phyloP scores from a whole-genome alignment of 2,113 vertebrate genomes.

The Malurus alboscapulatus region DNA sequence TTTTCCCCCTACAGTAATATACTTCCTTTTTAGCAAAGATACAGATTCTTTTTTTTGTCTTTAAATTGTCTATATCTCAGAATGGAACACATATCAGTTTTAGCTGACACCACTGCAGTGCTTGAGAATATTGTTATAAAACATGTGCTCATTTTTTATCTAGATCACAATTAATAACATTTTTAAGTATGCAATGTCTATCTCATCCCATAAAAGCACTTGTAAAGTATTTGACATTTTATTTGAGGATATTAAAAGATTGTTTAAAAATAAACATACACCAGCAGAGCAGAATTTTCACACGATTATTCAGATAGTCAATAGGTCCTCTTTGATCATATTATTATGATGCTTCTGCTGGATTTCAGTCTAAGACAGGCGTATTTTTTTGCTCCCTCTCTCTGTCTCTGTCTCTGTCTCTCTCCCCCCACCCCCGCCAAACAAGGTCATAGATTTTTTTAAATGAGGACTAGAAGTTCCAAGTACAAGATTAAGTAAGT shows the following conservation, averaged over 20 bases:
- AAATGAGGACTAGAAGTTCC: slow-evolving; percentile 74
- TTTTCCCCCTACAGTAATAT: slow-evolving; percentile 24
- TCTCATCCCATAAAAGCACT: slow-evolving; percentile 42
- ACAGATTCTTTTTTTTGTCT: slow-evolving; percentile 16
- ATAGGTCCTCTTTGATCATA: slow-evolving; percentile 64
- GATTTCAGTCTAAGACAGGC: slow-evolving; percentile 63
- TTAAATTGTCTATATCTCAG: slow-evolving; percentile 50
- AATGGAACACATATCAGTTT: slow-evolving; percentile 33
- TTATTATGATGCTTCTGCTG: slow-evolving; percentile 59
- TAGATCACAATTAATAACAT: slow-evolving; percentile 57
- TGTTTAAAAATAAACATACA: slow-evolving; percentile 60
- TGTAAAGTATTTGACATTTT: slow-evolving; percentile 62
- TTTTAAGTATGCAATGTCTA: slow-evolving; percentile 53
- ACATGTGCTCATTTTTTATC: slow-evolving; percentile 63
- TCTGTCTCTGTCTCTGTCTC: not conserved
- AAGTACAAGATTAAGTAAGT: slow-evolving; percentile 77
- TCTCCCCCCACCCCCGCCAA: not conserved
- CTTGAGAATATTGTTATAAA: slow-evolving; percentile 39
- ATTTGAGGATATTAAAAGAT: slow-evolving; percentile 65
- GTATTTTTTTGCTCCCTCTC: slow-evolving; percentile 9
- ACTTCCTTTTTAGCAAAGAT: slow-evolving; percentile 60
- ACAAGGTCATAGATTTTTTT: slow-evolving; percentile 71
- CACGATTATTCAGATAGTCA: slow-evolving; percentile 61
- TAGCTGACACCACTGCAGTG: slow-evolving; percentile 22
- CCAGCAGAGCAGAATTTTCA: slow-evolving; percentile 51